Base-by-base conservation (phyloP, 2,888 invertebrate species). In the Thereva unica region DNA sequence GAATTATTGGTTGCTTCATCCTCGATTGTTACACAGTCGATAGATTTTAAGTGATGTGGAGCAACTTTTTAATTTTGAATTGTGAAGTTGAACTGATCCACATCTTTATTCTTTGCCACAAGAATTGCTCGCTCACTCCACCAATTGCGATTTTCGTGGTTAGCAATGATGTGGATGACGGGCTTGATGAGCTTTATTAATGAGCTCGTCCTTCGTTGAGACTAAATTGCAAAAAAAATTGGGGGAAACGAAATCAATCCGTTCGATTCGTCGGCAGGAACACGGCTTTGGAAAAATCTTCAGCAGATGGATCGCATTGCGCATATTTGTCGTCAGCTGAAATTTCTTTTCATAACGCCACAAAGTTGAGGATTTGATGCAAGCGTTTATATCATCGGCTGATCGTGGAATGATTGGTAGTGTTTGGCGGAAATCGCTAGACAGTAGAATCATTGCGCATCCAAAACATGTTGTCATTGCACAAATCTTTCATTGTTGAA, bases 401-500 rank as follows among this genome's bases (percentile, higher is more conserved):
- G 67, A 68, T 55, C 57, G 8, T 6, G 64, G 57, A 57, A 67
- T 67, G 40, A 65, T 61, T 23, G 65, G 68, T 54, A 68, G 57
- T 41, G 61, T 68, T 68, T 68, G 68, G 7, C 64, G 56, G 54
- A 68, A 68, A 68, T 67, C 64, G 37, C 66, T 59, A n/a, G 50
- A 9, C n/a, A 69, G 40, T 41, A 67, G 49, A 44, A 68, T 37
- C 6, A 67, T 12, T 35, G 67, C 66, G 47, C 68, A 66, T 35
- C 67, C 68, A 10, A 68, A 59, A 10, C 40, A 5, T 34, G 49
- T 45, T 6, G 10, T 67, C 9, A 3, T 44, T 57, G 37, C 73
- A 70, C 35, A 74, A 49, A 72, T 75, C 71, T 72, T 71, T 59
- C 45, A 74, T 56, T 50, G 73, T 74, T 68, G 67, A 61, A 75